Percentiles rank a stretch among this genome's conserved stretches.
phyloP scores from a whole-genome alignment of 1,140 invertebrate genomes.

The Zaprionus ornatus region DNA sequence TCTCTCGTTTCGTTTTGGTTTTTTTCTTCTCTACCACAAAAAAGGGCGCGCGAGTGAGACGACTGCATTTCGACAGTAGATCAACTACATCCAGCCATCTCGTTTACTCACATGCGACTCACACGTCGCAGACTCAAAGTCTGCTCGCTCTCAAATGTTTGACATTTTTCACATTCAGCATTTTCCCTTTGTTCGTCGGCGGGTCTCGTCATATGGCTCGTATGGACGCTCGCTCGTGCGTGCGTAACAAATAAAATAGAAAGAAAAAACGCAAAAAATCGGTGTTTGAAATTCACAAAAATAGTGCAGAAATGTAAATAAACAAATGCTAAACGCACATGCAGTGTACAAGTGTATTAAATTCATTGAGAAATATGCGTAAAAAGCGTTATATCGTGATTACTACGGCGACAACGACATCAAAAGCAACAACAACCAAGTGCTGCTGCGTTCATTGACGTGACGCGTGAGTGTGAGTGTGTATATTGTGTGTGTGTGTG shows the following conservation, averaged over 20 bases:
- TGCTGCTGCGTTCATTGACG: slow-evolving; percentile 79
- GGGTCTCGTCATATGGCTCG: slow-evolving; percentile 69
- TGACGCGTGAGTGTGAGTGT: slow-evolving; percentile 72
- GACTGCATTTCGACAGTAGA: slow-evolving; percentile 26
- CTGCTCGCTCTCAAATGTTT: slow-evolving; percentile 67
- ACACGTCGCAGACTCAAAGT: slow-evolving; percentile 62
- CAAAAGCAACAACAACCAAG: slow-evolving; percentile 65
- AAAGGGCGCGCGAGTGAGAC: slow-evolving; percentile 65
- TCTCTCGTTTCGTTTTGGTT: slow-evolving; percentile 69
- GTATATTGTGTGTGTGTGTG: slow-evolving; percentile 33
- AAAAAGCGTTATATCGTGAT: slow-evolving; percentile 60
- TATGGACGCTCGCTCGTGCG: slow-evolving; percentile 55
- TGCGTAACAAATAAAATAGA: slow-evolving; percentile 74
- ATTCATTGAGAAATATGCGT: slow-evolving; percentile 66
- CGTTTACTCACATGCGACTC: slow-evolving; percentile 42
- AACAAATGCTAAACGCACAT: slow-evolving; percentile 56
- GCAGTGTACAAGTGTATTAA: slow-evolving; percentile 43
- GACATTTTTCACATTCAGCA: slow-evolving; percentile 76
- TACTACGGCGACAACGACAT: slow-evolving; percentile 51
- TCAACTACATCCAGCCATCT: slow-evolving; percentile 37
- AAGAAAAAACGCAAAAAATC: slow-evolving; percentile 53
- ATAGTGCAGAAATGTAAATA: slow-evolving; percentile 69
- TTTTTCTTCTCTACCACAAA: slow-evolving; percentile 77
- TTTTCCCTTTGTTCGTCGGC: slow-evolving; percentile 79
- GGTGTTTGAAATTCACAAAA: slow-evolving; percentile 55